These are phyloP conservation scores for Pithys albifrons DNA, from an alignment of 2,113 vertebrate species.

Conservation along the genomic window DNA sequence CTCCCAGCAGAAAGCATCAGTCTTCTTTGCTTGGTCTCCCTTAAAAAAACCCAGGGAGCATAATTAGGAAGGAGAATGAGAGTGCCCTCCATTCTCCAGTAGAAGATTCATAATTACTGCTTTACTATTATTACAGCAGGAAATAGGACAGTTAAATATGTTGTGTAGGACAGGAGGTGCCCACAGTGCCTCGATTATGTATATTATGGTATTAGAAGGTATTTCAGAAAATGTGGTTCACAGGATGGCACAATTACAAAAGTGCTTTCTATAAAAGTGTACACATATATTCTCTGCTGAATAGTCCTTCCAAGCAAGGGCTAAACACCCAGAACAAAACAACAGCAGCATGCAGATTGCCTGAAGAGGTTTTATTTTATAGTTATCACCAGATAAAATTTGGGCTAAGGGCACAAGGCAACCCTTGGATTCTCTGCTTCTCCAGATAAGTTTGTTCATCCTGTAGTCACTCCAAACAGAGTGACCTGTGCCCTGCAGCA, in stretches of 20 bases:
- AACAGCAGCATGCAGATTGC: neutral
- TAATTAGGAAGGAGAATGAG: neutral
- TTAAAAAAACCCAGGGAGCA: rapidly evolving
- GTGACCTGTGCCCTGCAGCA: neutral
- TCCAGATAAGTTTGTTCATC: neutral
- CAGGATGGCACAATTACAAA: neutral
- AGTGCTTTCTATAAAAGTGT: neutral
- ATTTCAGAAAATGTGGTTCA: neutral
- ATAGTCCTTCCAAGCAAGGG: neutral
- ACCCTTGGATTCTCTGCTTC: neutral
- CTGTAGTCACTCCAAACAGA: neutral
- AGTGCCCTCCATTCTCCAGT: rapidly evolving
- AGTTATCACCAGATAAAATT: neutral
- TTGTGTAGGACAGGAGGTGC: neutral
- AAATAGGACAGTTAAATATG: neutral
- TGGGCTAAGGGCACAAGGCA: neutral
- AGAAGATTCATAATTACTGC: neutral
- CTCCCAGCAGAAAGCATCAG: neutral
- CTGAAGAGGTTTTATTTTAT: neutral
- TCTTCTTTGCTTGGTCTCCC: neutral
- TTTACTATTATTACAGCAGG: neutral
- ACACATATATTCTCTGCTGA: rapidly evolving
- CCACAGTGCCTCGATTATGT: rapidly evolving
- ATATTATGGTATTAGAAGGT: neutral
- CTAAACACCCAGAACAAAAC: neutral